phyloP scores from a whole-genome alignment of 2,113 vertebrate genomes.

The Mobula birostris region DNA sequence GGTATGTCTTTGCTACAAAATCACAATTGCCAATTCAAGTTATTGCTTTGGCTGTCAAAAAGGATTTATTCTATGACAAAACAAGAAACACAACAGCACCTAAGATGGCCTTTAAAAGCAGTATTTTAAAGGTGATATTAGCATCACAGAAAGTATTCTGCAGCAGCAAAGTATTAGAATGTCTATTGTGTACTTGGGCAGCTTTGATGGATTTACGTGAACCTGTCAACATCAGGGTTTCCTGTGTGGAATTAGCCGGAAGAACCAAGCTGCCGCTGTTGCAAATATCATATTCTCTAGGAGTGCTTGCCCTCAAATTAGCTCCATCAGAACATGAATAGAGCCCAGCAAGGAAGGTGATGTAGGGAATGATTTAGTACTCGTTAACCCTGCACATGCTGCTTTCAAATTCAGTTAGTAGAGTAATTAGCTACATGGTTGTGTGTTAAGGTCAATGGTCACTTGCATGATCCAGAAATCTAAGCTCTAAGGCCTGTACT shows the following conservation, averaged over 20 bases:
- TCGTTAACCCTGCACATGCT: neutral
- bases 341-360: neutral
- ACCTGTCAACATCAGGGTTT: conserved; percentile 27
- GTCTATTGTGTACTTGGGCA: conserved; percentile 4
- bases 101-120: neutral
- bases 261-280: neutral
- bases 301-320: conserved; percentile 22
- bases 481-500: neutral
- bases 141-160: neutral
- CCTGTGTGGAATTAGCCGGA: neutral
- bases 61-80: neutral
- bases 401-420: neutral
- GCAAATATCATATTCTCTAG: conserved; percentile 10
- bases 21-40: neutral
- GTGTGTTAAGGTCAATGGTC: neutral
- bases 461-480: neutral
- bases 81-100: neutral
- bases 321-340: neutral
- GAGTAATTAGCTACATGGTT: too few relatives aligned
- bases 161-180: neutral
- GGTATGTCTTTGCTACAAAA: neutral
- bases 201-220: conserved; percentile 4
- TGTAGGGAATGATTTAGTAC: neutral
- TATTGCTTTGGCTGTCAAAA: conserved; percentile 5
- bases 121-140: neutral